Evolutionary conservation across 2,888 invertebrate genomes (phyloP).

Genomic region (Poecilus cupreus): DNA sequence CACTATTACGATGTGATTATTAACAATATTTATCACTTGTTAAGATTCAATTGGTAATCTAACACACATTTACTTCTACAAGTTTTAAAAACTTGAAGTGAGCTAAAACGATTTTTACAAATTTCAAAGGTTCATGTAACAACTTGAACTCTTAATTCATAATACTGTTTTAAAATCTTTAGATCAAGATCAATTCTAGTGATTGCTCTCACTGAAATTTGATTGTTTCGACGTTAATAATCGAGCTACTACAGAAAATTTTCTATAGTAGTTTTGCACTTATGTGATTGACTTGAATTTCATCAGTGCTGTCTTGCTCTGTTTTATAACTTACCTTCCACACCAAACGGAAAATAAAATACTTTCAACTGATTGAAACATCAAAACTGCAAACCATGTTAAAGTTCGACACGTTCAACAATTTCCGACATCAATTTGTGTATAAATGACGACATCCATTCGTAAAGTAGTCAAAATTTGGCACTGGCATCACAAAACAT

Average conservation of each 20-base stretch:
- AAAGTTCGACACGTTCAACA: conserved; percentile 5
- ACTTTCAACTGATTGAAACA: conserved; percentile 19
- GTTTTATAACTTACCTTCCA: not conserved
- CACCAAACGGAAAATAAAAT: conserved; percentile 24
- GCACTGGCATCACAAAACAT: conserved; percentile 72
- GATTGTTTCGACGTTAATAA: conserved; percentile 2
- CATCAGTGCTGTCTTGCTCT: not conserved
- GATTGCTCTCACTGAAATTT: conserved; percentile 5
- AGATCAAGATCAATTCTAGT: conserved; percentile 2
- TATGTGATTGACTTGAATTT: conserved; percentile 1
- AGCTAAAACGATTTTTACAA: conserved; percentile 11
- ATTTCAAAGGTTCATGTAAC: conserved; percentile 7
- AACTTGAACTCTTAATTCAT: conserved; percentile 1
- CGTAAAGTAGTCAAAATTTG: conserved; percentile 67
- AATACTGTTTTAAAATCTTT: conserved; percentile 38
- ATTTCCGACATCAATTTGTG: conserved; percentile 39
- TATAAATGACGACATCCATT: conserved; percentile 51
- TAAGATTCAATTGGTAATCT: conserved; percentile 7
- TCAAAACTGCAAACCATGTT: not conserved
- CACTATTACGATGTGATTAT: conserved; percentile 17
- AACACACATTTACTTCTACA: conserved; percentile 43
- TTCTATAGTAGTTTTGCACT: conserved; percentile 14
- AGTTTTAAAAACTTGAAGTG: conserved; percentile 22
- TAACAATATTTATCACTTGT: conserved; percentile 42
- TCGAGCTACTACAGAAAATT: not conserved